Conservation (phyloP, 2,797 vertebrate genomes). For the Sitta carolinensis region DNA sequence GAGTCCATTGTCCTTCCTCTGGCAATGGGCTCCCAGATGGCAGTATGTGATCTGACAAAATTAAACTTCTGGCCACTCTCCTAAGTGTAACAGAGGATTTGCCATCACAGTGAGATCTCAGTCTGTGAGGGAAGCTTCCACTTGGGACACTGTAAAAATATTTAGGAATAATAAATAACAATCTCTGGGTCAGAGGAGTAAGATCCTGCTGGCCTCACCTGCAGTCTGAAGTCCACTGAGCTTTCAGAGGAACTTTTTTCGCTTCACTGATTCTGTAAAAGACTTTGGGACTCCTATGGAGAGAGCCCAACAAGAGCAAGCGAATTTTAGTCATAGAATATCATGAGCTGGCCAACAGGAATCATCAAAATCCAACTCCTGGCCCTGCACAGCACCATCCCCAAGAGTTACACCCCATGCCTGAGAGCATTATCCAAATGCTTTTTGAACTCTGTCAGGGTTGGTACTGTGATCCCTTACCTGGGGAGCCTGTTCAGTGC, state of each 20-base stretch:
- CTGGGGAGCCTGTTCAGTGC: background rate
- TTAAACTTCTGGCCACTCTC: background rate
- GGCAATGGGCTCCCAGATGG: background rate
- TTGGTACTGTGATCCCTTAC: accelerated
- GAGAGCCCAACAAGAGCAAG: background rate
- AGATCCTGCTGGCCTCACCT: background rate
- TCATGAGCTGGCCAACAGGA: background rate
- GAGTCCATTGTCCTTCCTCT: background rate
- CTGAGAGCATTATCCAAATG: background rate
- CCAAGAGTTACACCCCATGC: background rate
- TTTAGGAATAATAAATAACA: background rate
- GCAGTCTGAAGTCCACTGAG: background rate
- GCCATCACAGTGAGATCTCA: background rate
- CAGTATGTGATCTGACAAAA: background rate
- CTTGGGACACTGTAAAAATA: background rate
- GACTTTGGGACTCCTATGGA: background rate
- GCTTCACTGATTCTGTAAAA: background rate
- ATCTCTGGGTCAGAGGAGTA: background rate
- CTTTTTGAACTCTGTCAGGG: background rate
- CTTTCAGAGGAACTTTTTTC: background rate
- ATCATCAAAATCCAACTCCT: background rate
- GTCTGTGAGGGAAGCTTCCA: background rate
- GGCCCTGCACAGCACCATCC: background rate
- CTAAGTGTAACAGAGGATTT: background rate
- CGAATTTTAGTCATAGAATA: background rate